phyloP scores from a whole-genome alignment of 2,888 invertebrate genomes.

The Kryphioiulus occultus region DNA sequence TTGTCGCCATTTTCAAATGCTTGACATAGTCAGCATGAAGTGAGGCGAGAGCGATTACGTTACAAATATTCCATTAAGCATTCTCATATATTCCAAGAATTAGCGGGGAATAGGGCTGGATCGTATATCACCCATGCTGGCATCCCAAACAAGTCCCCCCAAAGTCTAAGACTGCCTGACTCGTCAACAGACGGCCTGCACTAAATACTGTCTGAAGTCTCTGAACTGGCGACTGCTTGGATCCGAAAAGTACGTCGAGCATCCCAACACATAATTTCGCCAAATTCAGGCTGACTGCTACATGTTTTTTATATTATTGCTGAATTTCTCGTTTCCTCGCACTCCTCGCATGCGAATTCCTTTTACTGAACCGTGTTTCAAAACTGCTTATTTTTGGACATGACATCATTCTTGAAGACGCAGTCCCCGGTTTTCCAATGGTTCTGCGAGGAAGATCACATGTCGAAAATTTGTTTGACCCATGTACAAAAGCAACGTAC shows the following conservation, averaged over 20 bases:
- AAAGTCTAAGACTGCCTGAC: background rate
- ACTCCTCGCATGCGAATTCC: background rate
- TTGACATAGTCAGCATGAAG: background rate
- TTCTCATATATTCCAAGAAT: background rate
- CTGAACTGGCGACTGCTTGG: background rate
- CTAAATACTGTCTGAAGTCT: background rate
- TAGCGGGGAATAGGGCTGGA: background rate
- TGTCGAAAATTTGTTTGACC: conserved; percentile 6
- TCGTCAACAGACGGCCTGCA: background rate
- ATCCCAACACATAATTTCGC: conserved; percentile 6
- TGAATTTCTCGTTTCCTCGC: background rate
- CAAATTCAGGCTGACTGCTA: conserved; percentile 13
- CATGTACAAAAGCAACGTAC: background rate
- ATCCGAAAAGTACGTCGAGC: conserved; percentile 1
- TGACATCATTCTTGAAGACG: background rate
- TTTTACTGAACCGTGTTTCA: background rate
- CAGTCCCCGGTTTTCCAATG: background rate
- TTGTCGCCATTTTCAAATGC: conserved; percentile 18
- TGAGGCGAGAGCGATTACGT: conserved; percentile 35
- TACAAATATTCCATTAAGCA: conserved; percentile 25
- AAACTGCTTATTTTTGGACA: background rate
- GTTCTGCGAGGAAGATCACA: background rate
- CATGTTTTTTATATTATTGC: conserved; percentile 3
- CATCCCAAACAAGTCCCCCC: conserved; percentile 2
- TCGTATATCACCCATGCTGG: background rate